Base-by-base conservation (phyloP, 2,113 vertebrate genomes). In the Columbina picui region DNA sequence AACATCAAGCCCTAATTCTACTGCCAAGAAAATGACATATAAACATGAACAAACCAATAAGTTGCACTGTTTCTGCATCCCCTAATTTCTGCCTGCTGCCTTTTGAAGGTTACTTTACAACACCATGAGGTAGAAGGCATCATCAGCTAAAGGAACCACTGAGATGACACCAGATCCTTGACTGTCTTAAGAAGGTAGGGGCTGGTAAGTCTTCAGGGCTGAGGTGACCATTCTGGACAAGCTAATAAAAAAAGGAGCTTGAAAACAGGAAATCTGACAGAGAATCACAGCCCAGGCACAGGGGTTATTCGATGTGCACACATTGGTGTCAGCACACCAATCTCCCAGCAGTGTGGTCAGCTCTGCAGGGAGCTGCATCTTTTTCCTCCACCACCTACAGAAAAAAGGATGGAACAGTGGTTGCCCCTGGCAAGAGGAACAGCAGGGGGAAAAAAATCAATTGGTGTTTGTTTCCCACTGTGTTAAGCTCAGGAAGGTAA, bases 401-500 rank as follows among this genome's bases (percentile, higher is more conserved):
- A 55, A 95, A 43, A 95, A 70, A 94, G 63, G 88, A 50, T 45
- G 80, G 64, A 92, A 64, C 83, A 97, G 64, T 7, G 22, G 76
- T 68, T 60, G 78, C 68, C 71, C 74, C 88, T 87, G 87, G 91
- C 68, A 94, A 87, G 82, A 96, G 73, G 75, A 89, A 87, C 39
- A 91, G 68, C 3, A 85, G 85, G 27, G 53, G 18, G 36, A 47
- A 36, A 69, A 45, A 91, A 95, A 97, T 96, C 90, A 96, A 59
- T 30, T 73, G 92, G 86, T 92, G 56, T 95, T 94, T 95, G 82
- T 52, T 95, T 95, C 95, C 53, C 76, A 80, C 70, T 90, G 78
- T 89, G 86, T 97, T 96, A 96, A 96, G 86, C 84, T 88, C 73
- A 95, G 94, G 82, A 83, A 88, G 77, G 60, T 71, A 93, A 94